phyloP scores from a whole-genome alignment of 2,888 invertebrate genomes.

The Shargacucullia verbasci region DNA sequence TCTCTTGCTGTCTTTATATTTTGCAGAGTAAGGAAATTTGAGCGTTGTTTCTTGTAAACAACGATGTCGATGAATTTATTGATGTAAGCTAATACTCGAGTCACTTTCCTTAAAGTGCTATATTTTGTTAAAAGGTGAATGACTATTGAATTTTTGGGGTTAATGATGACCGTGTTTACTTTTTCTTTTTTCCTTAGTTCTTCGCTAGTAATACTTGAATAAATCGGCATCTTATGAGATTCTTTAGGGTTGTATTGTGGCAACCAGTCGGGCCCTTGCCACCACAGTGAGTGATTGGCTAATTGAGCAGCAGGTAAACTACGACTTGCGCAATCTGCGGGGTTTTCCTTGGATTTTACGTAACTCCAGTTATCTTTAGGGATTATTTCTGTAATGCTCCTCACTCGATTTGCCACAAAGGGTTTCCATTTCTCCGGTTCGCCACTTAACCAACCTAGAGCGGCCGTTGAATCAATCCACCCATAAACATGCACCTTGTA shows the following conservation, averaged over 20 bases:
- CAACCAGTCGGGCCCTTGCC: neutral
- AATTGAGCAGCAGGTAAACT: neutral
- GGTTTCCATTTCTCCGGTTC: slow-evolving; percentile 8
- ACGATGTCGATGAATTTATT: neutral
- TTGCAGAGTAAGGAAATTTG: neutral
- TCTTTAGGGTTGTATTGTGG: neutral
- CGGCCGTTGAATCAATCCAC: slow-evolving; percentile 5
- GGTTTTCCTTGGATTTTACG: neutral
- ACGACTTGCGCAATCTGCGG: neutral
- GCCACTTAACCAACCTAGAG: neutral
- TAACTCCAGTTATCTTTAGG: neutral
- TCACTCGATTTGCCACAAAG: slow-evolving; percentile 11
- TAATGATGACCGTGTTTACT: neutral
- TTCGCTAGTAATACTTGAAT: neutral
- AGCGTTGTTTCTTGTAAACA: neutral
- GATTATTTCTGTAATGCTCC: neutral
- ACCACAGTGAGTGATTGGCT: neutral
- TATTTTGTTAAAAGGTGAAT: neutral
- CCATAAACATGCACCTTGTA: neutral
- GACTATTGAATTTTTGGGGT: too few relatives aligned
- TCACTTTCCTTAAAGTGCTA: neutral
- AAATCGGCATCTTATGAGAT: too few relatives aligned
- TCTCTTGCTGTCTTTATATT: neutral
- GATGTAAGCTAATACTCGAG: neutral
- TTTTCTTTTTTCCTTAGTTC: neutral